These are phyloP conservation scores for Octodon degus DNA, from an alignment of 2,113 vertebrate genomes.

Conservation along the genomic window DNA sequence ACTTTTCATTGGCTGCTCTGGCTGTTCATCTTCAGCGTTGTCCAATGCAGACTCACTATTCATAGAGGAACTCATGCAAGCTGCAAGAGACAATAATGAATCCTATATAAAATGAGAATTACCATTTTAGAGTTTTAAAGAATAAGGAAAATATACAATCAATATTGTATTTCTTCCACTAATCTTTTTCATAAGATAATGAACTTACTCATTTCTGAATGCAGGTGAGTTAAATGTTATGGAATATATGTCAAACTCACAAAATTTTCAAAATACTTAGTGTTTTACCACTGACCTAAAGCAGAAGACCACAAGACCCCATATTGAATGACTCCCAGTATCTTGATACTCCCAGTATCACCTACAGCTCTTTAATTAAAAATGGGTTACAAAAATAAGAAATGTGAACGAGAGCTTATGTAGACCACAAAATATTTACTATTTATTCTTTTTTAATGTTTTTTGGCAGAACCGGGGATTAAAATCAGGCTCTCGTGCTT, in stretches of 20 bases:
- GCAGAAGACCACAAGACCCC: neutral
- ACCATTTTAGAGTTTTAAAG: slow-evolving; percentile 23
- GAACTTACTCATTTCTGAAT: slow-evolving; percentile 21
- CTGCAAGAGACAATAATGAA: slow-evolving; percentile 73
- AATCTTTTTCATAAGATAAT: neutral
- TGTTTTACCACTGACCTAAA: neutral
- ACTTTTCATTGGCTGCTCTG: slow-evolving; percentile 81
- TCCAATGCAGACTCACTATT: slow-evolving; percentile 62
- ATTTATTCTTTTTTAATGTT: neutral
- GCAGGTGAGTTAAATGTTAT: neutral
- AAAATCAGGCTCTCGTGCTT: too few species aligned
- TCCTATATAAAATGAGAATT: slow-evolving; percentile 28
- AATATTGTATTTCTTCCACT: neutral
- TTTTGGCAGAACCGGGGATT: too few species aligned
- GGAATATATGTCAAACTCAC: neutral
- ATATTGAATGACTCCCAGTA: neutral
- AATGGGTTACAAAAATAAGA: neutral
- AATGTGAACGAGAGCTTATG: neutral
- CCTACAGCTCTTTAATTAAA: neutral
- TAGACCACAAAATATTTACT: slow-evolving; percentile 13
- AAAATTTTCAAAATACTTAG: neutral
- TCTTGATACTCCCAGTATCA: too few species aligned
- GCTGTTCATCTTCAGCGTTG: slow-evolving; percentile 61
- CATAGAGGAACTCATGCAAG: slow-evolving; percentile 75
- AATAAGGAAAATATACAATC: slow-evolving; percentile 28